These are phyloP conservation scores for Dicroscelio sp. DNA, from an alignment of 2,888 invertebrate species.

Conservation along the genomic window DNA sequence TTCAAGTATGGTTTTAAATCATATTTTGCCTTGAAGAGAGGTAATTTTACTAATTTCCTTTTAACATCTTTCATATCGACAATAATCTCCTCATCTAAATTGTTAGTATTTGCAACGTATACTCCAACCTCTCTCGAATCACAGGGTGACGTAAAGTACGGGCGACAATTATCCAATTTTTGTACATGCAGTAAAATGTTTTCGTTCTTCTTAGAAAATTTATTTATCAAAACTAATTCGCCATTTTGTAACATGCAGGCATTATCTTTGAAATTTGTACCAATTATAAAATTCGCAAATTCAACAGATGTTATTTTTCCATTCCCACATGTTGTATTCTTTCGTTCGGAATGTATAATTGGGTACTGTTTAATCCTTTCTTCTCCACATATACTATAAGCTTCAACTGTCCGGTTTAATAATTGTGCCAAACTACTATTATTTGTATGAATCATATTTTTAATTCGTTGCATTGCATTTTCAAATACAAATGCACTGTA, in stretches of 20 bases:
- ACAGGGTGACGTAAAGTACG: neutral
- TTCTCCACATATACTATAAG: neutral
- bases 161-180: neutral
- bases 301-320: neutral
- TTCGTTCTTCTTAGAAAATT: neutral
- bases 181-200: neutral
- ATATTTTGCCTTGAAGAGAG: neutral
- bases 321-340: neutral
- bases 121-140: constrained; percentile 14
- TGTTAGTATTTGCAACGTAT: neutral
- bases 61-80: neutral
- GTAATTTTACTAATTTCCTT: constrained; percentile 5
- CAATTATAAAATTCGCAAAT: neutral
- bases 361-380: neutral
- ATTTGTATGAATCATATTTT: constrained; percentile 46
- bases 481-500: constrained; percentile 47
- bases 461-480: constrained; percentile 9
- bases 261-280: constrained; percentile 9
- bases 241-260: neutral
- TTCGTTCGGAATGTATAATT: neutral
- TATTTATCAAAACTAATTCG: neutral
- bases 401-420: constrained; percentile 28
- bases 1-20: neutral
- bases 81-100: neutral
- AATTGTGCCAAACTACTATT: constrained; percentile 26